phyloP scores from a whole-genome alignment of 1,140 invertebrate species.

The Diachasmimorpha longicaudata region DNA sequence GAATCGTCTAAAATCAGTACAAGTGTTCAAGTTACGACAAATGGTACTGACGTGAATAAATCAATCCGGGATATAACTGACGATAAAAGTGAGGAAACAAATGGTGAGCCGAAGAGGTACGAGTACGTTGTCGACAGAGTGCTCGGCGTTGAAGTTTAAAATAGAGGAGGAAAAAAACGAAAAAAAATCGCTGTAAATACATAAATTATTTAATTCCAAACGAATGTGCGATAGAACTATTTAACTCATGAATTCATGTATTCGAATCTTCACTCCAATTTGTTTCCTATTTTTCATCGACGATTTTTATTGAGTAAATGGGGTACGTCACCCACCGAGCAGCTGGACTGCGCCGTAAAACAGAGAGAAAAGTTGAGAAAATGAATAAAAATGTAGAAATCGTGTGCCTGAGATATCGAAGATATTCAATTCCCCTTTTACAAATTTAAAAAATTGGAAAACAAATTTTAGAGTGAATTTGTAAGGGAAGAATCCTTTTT shows the following conservation, averaged over 20 bases:
- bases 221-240: slow-evolving; percentile 32
- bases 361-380: slow-evolving; percentile 6
- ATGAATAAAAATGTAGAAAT: slow-evolving; percentile 18
- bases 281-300: slow-evolving; percentile 16
- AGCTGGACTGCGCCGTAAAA: slow-evolving; percentile 54
- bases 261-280: slow-evolving; percentile 24
- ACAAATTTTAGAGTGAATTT: too few relatives aligned
- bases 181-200: slow-evolving; percentile 36
- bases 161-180: slow-evolving; percentile 1
- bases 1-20: neutral
- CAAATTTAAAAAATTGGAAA: neutral
- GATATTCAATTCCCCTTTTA: neutral
- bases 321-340: slow-evolving; percentile 54
- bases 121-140: slow-evolving; percentile 73
- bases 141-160: slow-evolving; percentile 72
- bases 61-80: neutral
- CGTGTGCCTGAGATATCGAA: slow-evolving; percentile 26
- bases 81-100: slow-evolving; percentile 35
- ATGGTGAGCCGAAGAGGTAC: slow-evolving; percentile 66
- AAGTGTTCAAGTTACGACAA: neutral
- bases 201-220: slow-evolving; percentile 52
- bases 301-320: slow-evolving; percentile 24
- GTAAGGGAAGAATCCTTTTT: too few relatives aligned
- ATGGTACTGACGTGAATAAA: slow-evolving; percentile 19
- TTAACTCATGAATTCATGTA: slow-evolving; percentile 36